Base-by-base conservation (phyloP, 2,888 invertebrate species). In the Andrena haemorrhoa region DNA sequence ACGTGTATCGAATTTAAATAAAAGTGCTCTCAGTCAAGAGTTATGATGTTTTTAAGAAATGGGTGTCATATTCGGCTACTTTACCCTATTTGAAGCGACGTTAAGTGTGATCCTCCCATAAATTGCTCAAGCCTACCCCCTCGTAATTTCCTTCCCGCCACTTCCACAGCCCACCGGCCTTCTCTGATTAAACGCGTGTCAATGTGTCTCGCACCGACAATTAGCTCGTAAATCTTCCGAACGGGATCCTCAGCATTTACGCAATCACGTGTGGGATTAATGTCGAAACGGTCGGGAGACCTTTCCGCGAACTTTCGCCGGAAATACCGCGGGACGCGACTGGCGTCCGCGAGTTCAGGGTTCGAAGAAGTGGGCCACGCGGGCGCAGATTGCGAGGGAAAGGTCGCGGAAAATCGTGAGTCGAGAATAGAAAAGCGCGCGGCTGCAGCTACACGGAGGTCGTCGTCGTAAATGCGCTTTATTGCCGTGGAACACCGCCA, bases 381-480 rank as follows among this genome's bases (percentile, higher is more conserved):
- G 31, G 68, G 51, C 12, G 56, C 23, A 3, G 65, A 16, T 53
- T n/a, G 35, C 20, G 20, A 8, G 49, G 10, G 51, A 64, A 71
- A 65, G 82, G 69, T 81, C 72, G 72, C 68, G 82, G 72, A 68
- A 72, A 82, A 82, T 72, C 71, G 65, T 10, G 81, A 63, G 53
- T 26, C 41, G 78, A 35, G 72, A 79, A 75, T 35, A 68, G 88
- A 75, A 82, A 85, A 84, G 61, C 58, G 80, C 29, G 75, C 20
- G 69, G 61, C 49, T 8, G 51, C 26, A 12, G 51, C 31, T 12
- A 51, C 66, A 33, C 75, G 79, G 80, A 78, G 84, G 80, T 82
- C 84, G 74, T 16, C 41, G 41, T 87, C 88, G 84, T 88, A 88
- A 88, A 88, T 83, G 79, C 84, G 81, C 56, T 88, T 88, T 88